Base-by-base conservation (phyloP, 2,113 vertebrate species). In the Natator depressus region DNA sequence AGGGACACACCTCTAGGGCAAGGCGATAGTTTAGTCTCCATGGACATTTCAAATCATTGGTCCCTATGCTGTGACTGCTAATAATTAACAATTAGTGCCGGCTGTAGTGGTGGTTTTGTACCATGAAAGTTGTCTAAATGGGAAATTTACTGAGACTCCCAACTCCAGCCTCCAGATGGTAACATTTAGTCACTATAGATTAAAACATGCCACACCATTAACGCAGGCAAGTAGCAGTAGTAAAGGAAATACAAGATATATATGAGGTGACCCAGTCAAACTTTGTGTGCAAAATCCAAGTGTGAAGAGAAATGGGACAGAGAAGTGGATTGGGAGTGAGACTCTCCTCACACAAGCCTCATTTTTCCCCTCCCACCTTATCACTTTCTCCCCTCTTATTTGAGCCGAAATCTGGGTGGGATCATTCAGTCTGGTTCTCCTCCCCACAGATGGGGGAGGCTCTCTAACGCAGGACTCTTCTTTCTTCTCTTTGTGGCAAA, bases 41-140 rank as follows among this genome's bases (percentile, higher is more conserved):
- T 38, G 79, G 80, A 29, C 82, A 8, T 35, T 75, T 69, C 83
- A 72, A 54, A 72, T 27, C 47, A 42, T 59, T 31, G 29, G 13
- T 14, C 87, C 14, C 27, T 65, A 50, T 0, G 0, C 20, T 89
- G 38, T 27, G 24, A 47, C 75, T 47, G 46, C 42, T 78, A 16
- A 78, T 46, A 78, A 42, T 42, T 42, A 42, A 78, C 42, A 25
- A 47, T 27, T 47, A 47, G 38, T 29, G 46, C 22, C 46, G 29
- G 75, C 24, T 47, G 12, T 47, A 29, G 42, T 78, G 24, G 11
- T 47, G 24, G 72, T 27, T 47, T 78, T 78, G 75, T 29, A 78
- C 38, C 24, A 46, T 46, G 42, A 78, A 78, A 13, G 47, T 46
- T 27, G 42, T 46, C 42, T 29, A 47, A 54, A 47, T 47, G 75